phyloP scores from a whole-genome alignment of 2,113 vertebrate species.

The Formicarius rufipectus region DNA sequence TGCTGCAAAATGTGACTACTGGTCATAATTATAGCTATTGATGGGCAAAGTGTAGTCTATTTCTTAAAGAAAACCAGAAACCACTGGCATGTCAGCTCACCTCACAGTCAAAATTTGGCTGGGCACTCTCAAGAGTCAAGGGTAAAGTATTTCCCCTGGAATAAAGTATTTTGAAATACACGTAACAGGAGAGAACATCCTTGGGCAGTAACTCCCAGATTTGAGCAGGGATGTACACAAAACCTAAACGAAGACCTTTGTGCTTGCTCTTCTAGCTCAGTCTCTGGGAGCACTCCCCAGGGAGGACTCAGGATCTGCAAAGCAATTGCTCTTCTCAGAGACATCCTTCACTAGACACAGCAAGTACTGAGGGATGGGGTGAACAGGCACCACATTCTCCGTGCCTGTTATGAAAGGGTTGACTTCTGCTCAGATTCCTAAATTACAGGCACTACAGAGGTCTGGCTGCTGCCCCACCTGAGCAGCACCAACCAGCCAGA shows the following conservation, averaged over 20 bases:
- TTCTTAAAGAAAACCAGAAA: neutral
- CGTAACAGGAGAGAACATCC: neutral
- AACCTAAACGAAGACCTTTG: neutral
- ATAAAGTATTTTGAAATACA: neutral
- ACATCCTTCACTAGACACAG: neutral
- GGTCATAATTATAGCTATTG: neutral
- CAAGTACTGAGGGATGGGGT: neutral
- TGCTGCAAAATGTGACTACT: neutral
- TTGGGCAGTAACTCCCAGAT: neutral
- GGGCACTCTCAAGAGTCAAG: neutral
- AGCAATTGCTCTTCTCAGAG: neutral
- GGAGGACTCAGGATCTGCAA: neutral
- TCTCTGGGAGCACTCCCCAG: neutral
- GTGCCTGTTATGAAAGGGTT: neutral
- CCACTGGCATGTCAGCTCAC: fast-evolving
- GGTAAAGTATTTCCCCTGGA: neutral
- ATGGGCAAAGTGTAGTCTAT: neutral
- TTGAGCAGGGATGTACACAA: neutral
- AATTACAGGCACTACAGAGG: fast-evolving
- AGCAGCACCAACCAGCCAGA: neutral
- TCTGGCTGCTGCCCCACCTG: neutral
- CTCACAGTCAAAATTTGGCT: neutral
- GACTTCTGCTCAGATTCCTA: neutral
- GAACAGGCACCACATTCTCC: neutral
- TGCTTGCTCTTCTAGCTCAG: neutral